These are phyloP conservation scores for Pantherophis guttatus DNA, from an alignment of 2,113 vertebrate genomes.

Conservation along the genomic window DNA sequence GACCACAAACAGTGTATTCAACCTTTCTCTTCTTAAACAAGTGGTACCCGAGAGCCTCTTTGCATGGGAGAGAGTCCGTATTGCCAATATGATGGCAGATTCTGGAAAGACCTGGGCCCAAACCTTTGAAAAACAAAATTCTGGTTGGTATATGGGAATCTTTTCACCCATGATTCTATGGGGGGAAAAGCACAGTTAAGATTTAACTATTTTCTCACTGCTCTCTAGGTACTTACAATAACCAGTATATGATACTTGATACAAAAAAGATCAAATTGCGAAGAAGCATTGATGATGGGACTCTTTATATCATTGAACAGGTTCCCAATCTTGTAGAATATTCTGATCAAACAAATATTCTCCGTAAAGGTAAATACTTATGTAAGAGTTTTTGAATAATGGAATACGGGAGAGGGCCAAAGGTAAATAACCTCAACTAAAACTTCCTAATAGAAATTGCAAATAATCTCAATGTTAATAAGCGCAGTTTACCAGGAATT, in stretches of 20 bases:
- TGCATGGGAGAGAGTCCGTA: constrained; percentile 88
- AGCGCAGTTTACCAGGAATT: not conserved
- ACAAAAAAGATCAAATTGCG: constrained; percentile 79
- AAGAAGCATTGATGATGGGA: constrained; percentile 70
- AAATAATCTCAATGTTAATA: not conserved
- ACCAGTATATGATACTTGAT: constrained; percentile 92
- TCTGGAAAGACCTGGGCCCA: constrained; percentile 81
- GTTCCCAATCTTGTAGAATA: constrained; percentile 86
- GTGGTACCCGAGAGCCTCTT: constrained; percentile 79
- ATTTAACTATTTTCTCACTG: not conserved
- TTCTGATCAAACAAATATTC: constrained; percentile 85
- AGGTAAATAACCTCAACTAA: not conserved
- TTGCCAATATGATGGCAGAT: constrained; percentile 83
- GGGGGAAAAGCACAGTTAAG: not conserved
- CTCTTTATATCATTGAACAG: constrained; percentile 87
- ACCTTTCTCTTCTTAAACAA: constrained; percentile 71
- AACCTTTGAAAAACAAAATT: constrained; percentile 81
- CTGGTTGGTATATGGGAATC: constrained; percentile 70
- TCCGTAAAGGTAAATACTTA: constrained; percentile 78
- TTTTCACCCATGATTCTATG: not conserved
- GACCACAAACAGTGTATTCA: constrained; percentile 86
- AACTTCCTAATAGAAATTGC: not conserved
- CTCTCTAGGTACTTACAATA: constrained; percentile 86
- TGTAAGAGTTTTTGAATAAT: not conserved
- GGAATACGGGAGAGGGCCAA: not conserved